Evolutionary conservation across 2,888 invertebrate genomes (phyloP), one percentile per base, ranked within the genome.

Genomic region (Drosophila ustulata): DNA sequence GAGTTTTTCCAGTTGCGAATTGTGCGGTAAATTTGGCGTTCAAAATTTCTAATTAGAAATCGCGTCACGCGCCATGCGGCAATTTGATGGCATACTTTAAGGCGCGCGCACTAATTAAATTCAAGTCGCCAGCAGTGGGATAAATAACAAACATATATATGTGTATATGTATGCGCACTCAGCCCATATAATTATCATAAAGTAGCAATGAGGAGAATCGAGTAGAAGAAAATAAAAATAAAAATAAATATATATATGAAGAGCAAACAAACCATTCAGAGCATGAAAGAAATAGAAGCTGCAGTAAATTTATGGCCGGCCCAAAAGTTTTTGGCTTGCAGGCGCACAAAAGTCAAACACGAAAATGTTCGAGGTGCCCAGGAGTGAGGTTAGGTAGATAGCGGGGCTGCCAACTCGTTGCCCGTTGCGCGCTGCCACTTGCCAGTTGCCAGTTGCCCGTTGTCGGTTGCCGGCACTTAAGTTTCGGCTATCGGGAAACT

Each of bases 401-500:
- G 56, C 61, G 43, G 52, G 34, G 58, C 37, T 73, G 74, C 69
- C 78, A 76, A 74, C 70, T 70, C 62, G 68, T 77, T 80, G 75
- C 64, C 58, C 37, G 30, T 39, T 71, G 71, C 71, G 71, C 66
- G 66, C 68, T 80, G 74, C 63, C 61, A 39, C 65, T 77, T 80
- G 75, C 64, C 62, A 32, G 30, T 52, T 71, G 72, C 71, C 77
- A 71, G 66, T 76, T 80, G 75, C 64, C 61, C 34, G 72, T 68
- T 61, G 18, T 61, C 61, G 39, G 71, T 68, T 61, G 68, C 64
- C 66, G 79, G 77, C 73, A 80, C 73, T 78, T 78, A 78, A 76
- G 78, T 81, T 81, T 75, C 49, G 66, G 66, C 79, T 79, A 79
- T 79, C 79, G 79, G 65, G 66, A 79, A 79, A 79, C 65, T 79